Evolutionary conservation across 2,888 invertebrate genomes (phyloP).

Genomic region (Epinotia nisella): DNA sequence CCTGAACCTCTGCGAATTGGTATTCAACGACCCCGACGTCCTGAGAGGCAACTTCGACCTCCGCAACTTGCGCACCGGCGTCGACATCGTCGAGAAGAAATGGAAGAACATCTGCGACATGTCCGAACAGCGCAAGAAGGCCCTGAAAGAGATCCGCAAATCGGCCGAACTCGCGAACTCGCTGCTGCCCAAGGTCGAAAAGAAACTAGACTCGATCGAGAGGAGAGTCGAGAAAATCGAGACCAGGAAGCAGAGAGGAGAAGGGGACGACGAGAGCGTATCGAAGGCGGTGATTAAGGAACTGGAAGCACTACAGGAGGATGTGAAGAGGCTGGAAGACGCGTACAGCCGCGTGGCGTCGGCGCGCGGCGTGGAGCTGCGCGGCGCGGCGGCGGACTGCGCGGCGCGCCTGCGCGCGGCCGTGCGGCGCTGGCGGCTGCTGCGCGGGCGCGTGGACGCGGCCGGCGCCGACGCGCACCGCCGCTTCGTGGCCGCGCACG

Average conservation of each 20-base stretch:
- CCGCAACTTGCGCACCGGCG: constrained; percentile 87
- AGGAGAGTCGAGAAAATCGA: constrained; percentile 83
- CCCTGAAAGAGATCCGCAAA: constrained; percentile 81
- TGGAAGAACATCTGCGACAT: constrained; percentile 91
- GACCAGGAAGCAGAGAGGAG: constrained; percentile 73
- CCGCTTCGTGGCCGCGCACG: constrained; percentile 89
- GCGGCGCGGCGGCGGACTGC: constrained; percentile 87
- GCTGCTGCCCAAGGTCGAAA: constrained; percentile 87
- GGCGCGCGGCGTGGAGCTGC: constrained; percentile 86
- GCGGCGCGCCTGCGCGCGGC: constrained; percentile 86
- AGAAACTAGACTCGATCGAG: constrained; percentile 85
- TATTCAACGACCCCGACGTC: constrained; percentile 90
- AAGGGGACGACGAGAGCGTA: constrained; percentile 82
- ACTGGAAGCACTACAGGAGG: constrained; percentile 86
- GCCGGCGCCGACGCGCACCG: constrained; percentile 86
- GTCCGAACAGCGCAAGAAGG: constrained; percentile 86
- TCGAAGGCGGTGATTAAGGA: constrained; percentile 84
- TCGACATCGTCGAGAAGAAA: constrained; percentile 89
- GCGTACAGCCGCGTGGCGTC: constrained; percentile 88
- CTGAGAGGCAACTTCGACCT: constrained; percentile 89
- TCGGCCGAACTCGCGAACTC: constrained; percentile 86
- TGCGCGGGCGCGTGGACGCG: constrained; percentile 85
- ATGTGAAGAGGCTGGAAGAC: constrained; percentile 87
- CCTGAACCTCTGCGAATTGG: constrained; percentile 90
- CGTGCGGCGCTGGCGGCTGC: constrained; percentile 87